Evolutionary conservation across 2,113 vertebrate species (phyloP).

Genomic region (Solenodon paradoxus): DNA sequence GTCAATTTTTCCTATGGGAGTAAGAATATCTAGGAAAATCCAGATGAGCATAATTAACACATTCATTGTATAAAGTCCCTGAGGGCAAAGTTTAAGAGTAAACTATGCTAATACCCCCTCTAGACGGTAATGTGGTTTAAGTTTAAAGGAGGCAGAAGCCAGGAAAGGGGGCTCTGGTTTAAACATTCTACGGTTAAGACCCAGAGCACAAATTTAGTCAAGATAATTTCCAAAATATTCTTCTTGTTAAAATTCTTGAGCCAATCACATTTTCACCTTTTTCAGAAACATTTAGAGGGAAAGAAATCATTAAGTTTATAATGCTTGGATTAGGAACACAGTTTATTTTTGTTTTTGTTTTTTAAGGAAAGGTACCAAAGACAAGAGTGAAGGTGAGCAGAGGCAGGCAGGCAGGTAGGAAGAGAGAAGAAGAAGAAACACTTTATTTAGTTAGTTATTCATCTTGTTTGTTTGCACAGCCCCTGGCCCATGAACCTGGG

Average conservation of each 20-base stretch:
- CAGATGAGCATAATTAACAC: not conserved
- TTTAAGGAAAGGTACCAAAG: too few species aligned
- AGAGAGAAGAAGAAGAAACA: too few species aligned
- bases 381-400: too few species aligned
- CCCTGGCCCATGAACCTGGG: too few species aligned
- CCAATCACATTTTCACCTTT: not conserved
- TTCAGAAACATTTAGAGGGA: not conserved
- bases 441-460: too few species aligned
- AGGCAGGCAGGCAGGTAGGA: too few species aligned
- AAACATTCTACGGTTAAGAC: not conserved
- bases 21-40: not conserved
- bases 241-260: not conserved
- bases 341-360: too few species aligned
- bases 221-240: not conserved
- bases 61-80: not conserved
- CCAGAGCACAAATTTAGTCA: not conserved
- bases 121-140: not conserved
- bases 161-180: not conserved
- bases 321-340: not conserved
- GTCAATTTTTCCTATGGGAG: not conserved
- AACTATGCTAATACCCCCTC: not conserved
- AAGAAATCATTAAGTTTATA: not conserved
- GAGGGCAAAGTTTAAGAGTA: not conserved
- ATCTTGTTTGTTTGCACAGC: too few species aligned
- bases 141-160: not conserved